Evolutionary conservation across 1,140 invertebrate species (phyloP), one percentile per base, ranked within the genome.

Genomic region (Kradibia gibbosae): DNA sequence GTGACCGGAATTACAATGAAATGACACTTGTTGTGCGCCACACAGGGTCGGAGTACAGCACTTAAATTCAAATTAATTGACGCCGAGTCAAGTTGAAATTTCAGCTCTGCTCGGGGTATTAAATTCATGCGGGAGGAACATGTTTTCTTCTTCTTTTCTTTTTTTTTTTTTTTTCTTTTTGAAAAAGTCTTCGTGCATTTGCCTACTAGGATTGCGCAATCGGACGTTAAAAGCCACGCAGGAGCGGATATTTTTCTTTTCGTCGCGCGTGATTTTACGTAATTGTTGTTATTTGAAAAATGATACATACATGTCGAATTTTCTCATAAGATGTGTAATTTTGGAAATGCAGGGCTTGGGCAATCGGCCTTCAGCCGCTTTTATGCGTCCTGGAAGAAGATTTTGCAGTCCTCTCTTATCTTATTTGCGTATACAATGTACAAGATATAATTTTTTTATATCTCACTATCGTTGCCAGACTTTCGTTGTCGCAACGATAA

Each of bases 1-100:
- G 3, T 34, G 28, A 31, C 60, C 8, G 45, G 45, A 53, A 50
- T 22, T 3, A 73, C 48, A 74, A 62, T 65, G 65, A 65, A 80
- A 48, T 31, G n/a, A 7, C 7, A 39, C n/a, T 55, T 60, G 60
- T 81, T 71, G 53, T 81, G n/a, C 31, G 75, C 75, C 67, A 42
- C 72, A 50, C 73, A 75, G 75, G 45, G 42, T 76, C 73, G 73
- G 76, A 81, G 73, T 45, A 75, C 72, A 57, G 62, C 42, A 34
- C 39, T 75, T 39, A 67, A 73, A 62, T 80, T 72, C n/a, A n/a
- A 39, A n/a, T 31, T 80, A 74, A 80, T 74, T 73, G 39, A 50
- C 70, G 55, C 36, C 55, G 31, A 62, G 45, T 34, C 42, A 48
- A 20, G 70, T 78, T 71, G 25, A 73, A 60, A 73, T 72, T 60